These are phyloP conservation scores for Cryptotis parvus DNA, from an alignment of 2,113 vertebrate species.

Conservation along the genomic window DNA sequence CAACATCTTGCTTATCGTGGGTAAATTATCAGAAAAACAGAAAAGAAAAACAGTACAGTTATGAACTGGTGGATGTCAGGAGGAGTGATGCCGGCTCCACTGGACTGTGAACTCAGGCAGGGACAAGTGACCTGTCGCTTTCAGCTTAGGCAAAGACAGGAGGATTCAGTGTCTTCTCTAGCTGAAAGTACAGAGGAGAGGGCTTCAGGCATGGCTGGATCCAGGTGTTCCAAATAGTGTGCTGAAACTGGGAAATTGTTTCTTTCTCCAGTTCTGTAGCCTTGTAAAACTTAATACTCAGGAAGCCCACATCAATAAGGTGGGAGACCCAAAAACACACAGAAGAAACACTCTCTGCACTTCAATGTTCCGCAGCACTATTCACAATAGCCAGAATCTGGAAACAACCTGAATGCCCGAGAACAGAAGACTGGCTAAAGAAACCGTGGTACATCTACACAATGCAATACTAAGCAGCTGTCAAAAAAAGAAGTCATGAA, in stretches of 20 bases:
- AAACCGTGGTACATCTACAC: too few species aligned
- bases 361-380: too few species aligned
- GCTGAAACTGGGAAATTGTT: not conserved
- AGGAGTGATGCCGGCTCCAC: not conserved
- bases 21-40: not conserved
- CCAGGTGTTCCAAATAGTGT: not conserved
- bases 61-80: not conserved
- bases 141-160: not conserved
- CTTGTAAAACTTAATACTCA: not conserved
- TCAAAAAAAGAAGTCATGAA: too few species aligned
- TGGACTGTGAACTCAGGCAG: not conserved
- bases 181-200: not conserved
- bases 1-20: not conserved
- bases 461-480: too few species aligned
- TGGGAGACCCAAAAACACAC: not conserved
- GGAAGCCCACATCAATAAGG: not conserved
- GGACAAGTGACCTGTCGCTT: too few species aligned
- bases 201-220: not conserved
- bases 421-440: too few species aligned
- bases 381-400: too few species aligned
- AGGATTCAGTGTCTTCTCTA: not conserved
- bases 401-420: too few species aligned
- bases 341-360: too few species aligned
- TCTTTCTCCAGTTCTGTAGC: constrained; percentile 14
- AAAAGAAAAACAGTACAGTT: not conserved